phyloP scores from a whole-genome alignment of 2,113 vertebrate genomes.

The Gobius niger region DNA sequence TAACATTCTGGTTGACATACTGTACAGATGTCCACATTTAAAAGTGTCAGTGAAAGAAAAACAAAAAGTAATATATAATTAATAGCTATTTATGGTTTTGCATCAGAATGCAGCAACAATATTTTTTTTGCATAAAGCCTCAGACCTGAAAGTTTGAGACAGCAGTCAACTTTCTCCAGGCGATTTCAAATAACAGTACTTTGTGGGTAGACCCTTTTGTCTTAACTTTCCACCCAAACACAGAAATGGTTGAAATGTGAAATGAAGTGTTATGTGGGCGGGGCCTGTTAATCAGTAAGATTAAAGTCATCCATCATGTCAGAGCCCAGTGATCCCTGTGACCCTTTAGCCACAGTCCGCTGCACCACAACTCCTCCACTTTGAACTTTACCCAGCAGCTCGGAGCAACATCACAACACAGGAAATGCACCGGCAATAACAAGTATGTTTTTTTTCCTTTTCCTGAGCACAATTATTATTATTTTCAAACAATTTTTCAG shows the following conservation, averaged over 20 bases:
- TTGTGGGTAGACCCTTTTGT: slow-evolving; percentile 2
- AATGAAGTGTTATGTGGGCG: slow-evolving; percentile 48
- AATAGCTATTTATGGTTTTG: background rate
- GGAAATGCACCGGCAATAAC: background rate
- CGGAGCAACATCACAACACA: slow-evolving; percentile 1
- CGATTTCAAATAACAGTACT: background rate
- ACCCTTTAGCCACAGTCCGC: slow-evolving; percentile 37
- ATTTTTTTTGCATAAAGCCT: background rate
- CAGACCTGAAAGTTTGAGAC: background rate
- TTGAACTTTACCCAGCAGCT: slow-evolving; percentile 7
- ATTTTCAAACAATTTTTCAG: background rate
- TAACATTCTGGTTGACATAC: background rate
- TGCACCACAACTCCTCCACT: slow-evolving; percentile 23
- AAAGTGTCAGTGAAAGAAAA: background rate
- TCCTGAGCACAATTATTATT: background rate
- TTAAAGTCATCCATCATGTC: slow-evolving; percentile 67
- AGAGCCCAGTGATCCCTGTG: slow-evolving; percentile 32
- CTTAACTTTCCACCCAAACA: slow-evolving; percentile 1
- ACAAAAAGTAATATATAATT: too few species aligned
- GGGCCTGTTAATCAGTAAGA: slow-evolving; percentile 61
- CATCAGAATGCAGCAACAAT: background rate
- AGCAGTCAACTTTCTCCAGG: background rate
- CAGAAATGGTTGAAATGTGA: slow-evolving; percentile 39
- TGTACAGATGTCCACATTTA: too few species aligned
- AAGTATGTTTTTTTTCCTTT: background rate